Base-by-base conservation (phyloP, 1,140 invertebrate genomes). In the Caenorhabditis tropicalis region DNA sequence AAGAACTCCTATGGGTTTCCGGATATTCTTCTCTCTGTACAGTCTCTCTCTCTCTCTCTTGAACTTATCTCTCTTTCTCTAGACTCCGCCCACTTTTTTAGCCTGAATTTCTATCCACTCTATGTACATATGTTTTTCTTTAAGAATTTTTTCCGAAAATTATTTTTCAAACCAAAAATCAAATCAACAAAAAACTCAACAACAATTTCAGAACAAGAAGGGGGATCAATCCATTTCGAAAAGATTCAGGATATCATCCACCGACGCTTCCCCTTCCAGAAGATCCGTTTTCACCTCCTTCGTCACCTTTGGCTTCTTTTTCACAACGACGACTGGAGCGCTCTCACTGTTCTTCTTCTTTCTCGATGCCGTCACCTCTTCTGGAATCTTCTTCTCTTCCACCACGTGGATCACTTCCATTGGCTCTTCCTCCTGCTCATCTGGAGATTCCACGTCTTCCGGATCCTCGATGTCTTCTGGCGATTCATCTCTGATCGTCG, bases 171-270 rank as follows among this genome's bases (percentile, higher is more conserved):
- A n/a, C n/a, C 48, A 82, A 39, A 81, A 82, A 39, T 12, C 12
- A 31, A 81, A 81, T 0, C 10, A 84, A 56, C 24, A 81, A 65
- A 80, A 51, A 31, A 81, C 16, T n/a, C n/a, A 33, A 84, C 56
- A 43, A 43, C 39, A 43, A 43, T 43, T 43, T n/a, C n/a, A n/a
- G n/a, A n/a, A n/a, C n/a, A n/a, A n/a, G n/a, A n/a, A n/a, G n/a
- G n/a, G n/a, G n/a, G 12, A 43, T 84, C 12, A 43, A 80, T 46
- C 58, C 83, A 74, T 74, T 43, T 74, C 65, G 58, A 60, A 85
- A 79, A 79, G 65, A 70, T 53, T 46, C 48, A 65, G 58, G 29
- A 85, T 85, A 39, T 85, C 84, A 19, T 85, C 81, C 9, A 85
- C 84, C 0, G 81, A 82, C 6, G 65, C 31, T 79, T 85, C 84